Conservation (phyloP, 2,113 vertebrate genomes). For the Catharus fuscescens region DNA sequence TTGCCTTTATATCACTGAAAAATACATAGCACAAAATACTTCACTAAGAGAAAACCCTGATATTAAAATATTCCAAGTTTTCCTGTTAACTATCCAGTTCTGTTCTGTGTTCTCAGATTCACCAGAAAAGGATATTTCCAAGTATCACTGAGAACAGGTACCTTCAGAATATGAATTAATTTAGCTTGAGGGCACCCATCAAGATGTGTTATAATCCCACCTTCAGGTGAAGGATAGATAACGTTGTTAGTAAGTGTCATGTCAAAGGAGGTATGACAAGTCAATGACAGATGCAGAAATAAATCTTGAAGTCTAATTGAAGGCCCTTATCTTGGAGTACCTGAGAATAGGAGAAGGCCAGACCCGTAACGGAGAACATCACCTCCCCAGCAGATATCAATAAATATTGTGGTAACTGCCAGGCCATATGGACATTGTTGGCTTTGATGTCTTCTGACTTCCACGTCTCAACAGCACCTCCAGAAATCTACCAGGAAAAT, state of each 20-base stretch:
- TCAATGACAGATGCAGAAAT: background rate
- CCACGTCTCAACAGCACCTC: background rate
- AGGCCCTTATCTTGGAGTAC: conserved; percentile 66
- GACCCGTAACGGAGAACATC: conserved; percentile 96
- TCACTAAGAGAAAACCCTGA: background rate
- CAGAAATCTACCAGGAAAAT: conserved; percentile 65
- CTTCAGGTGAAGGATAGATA: background rate
- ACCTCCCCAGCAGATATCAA: conserved; percentile 91
- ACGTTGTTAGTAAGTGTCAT: background rate
- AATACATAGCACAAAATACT: background rate
- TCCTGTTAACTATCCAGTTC: background rate
- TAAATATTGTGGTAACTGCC: conserved; percentile 93
- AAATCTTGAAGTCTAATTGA: background rate
- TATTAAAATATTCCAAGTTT: background rate
- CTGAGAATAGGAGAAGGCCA: conserved; percentile 99
- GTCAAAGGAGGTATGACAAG: background rate
- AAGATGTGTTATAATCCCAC: background rate
- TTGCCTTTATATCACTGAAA: background rate
- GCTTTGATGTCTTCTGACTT: conserved; percentile 83
- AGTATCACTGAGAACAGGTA: background rate
- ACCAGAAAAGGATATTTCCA: background rate
- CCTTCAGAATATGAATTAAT: background rate
- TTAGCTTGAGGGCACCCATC: background rate
- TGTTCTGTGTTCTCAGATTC: background rate
- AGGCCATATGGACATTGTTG: conserved; percentile 87